Conservation (phyloP, 2,113 vertebrate species). For the Labeo catla region DNA sequence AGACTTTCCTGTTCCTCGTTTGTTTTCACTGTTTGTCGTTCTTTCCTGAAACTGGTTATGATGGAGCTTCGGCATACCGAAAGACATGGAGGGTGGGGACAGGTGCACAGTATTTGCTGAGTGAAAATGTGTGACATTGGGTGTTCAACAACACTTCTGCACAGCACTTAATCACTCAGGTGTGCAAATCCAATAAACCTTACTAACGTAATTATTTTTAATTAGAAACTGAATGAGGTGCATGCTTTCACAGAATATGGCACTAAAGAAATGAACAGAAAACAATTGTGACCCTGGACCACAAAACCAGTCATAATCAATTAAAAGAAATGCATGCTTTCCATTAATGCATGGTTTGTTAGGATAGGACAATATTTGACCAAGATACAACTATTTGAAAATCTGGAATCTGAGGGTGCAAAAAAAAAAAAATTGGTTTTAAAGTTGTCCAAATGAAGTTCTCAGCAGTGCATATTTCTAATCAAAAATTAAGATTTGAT, state of each 20-base stretch:
- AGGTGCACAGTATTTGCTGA: neutral
- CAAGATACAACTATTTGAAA: no score
- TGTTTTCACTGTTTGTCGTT: slow-evolving; percentile 8
- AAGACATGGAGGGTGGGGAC: neutral
- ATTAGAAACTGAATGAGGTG: neutral
- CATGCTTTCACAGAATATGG: neutral
- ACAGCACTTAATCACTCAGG: slow-evolving; percentile 1
- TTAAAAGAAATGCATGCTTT: no score
- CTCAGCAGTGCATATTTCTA: no score
- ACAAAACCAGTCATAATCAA: no score
- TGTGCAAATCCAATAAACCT: neutral
- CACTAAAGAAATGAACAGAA: neutral
- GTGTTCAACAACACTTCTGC: slow-evolving; percentile 10
- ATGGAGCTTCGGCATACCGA: neutral
- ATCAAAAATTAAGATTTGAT: no score
- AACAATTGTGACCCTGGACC: no score
- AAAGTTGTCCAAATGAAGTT: no score
- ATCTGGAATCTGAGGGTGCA: no score
- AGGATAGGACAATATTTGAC: no score
- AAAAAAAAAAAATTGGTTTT: no score
- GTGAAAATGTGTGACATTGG: neutral
- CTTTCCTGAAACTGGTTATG: slow-evolving; percentile 26
- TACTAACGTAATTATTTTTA: neutral
- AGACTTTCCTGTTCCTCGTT: slow-evolving; percentile 32
- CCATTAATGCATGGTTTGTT: no score